Conservation (phyloP, 2,888 invertebrate species). For the Nomada flava region DNA sequence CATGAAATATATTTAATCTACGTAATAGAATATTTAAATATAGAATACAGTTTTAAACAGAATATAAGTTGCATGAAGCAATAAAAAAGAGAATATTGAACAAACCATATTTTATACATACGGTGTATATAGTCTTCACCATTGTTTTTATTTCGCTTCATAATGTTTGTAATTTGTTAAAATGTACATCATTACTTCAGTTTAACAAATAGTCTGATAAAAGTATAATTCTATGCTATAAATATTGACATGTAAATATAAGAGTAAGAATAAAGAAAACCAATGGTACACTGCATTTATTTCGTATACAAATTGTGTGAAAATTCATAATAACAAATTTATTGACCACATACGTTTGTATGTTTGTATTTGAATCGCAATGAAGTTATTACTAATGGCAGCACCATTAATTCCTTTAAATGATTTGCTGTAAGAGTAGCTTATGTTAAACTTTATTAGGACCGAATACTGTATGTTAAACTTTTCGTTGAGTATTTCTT, state of each 20-base stretch:
- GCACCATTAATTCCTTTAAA: not conserved
- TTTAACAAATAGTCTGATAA: slow-evolving; percentile 3
- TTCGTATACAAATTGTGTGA: not conserved
- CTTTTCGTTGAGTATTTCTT: not conserved
- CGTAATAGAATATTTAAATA: not conserved
- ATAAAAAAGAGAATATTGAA: slow-evolving; percentile 1
- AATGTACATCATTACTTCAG: not conserved
- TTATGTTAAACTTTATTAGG: not conserved
- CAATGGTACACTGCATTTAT: not conserved
- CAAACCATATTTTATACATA: slow-evolving; percentile 4
- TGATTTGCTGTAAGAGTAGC: not conserved
- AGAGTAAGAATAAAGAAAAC: not conserved
- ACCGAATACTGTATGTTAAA: not conserved
- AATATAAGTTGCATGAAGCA: not conserved
- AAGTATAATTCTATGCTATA: not conserved
- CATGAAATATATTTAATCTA: not conserved
- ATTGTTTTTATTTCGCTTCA: not conserved
- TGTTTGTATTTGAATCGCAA: not conserved
- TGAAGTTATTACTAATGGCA: slow-evolving; percentile 3
- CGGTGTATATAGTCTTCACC: not conserved
- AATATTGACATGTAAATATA: not conserved
- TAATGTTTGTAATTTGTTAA: not conserved
- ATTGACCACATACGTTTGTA: slow-evolving; percentile 1
- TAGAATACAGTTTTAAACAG: not conserved
- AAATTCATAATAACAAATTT: slow-evolving; percentile 2